phyloP scores from a whole-genome alignment of 2,888 invertebrate genomes.

The Eutolmus rufibarbis region DNA sequence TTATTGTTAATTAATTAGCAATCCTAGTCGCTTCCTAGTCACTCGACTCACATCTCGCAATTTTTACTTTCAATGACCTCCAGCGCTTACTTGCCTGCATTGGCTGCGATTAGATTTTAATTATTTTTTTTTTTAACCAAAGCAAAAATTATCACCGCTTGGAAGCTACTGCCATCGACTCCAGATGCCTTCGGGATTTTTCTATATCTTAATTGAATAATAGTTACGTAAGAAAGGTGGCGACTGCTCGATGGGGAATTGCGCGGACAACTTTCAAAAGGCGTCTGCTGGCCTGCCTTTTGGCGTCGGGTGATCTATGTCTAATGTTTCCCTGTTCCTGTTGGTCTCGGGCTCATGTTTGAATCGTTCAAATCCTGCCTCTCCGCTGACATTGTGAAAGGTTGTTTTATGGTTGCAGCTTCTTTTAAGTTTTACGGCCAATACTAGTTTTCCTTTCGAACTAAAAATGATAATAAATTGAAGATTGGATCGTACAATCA shows the following conservation, averaged over 20 bases:
- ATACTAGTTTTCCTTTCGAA: background rate
- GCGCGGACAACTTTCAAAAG: background rate
- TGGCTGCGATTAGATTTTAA: background rate
- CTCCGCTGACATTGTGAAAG: background rate
- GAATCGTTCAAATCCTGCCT: background rate
- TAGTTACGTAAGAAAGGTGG: background rate
- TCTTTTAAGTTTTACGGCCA: background rate
- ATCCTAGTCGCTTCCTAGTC: background rate
- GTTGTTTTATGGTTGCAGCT: background rate
- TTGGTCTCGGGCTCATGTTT: background rate
- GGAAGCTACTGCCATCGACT: background rate
- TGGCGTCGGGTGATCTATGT: background rate
- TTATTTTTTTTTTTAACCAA: background rate
- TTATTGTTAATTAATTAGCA: background rate
- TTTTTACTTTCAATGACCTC: slow-evolving; percentile 19
- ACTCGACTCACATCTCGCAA: background rate
- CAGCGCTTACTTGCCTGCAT: background rate
- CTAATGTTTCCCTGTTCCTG: background rate
- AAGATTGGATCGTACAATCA: background rate
- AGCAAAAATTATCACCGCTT: background rate
- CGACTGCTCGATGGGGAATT: background rate
- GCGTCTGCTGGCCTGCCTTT: background rate
- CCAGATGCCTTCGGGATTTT: background rate
- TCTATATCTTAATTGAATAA: background rate
- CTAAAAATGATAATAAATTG: background rate